Conservation (phyloP, 2,113 vertebrate genomes). For the Notiomystis cincta region DNA sequence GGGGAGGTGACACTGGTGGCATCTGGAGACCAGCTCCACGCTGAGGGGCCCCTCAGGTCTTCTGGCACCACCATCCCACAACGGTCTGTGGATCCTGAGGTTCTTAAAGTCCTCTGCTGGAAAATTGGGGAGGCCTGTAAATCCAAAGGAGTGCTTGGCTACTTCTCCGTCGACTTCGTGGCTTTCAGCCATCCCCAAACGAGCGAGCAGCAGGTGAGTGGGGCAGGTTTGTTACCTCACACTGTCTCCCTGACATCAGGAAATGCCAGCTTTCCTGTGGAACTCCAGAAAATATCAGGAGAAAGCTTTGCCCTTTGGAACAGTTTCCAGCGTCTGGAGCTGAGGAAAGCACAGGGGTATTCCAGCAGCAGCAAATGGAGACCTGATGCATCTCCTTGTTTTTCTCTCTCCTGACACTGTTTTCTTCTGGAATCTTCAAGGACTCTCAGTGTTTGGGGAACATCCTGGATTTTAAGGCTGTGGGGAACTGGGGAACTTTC, state of each 20-base stretch:
- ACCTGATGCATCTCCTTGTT: neutral
- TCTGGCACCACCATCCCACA: slow-evolving; percentile 81
- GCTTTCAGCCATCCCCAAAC: slow-evolving; percentile 78
- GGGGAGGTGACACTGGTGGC: slow-evolving; percentile 78
- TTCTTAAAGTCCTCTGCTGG: slow-evolving; percentile 71
- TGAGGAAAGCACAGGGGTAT: accelerated
- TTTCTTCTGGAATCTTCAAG: neutral
- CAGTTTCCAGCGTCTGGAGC: neutral
- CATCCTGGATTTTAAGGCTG: neutral
- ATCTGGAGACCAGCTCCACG: slow-evolving; percentile 83
- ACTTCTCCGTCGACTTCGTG: slow-evolving; percentile 83
- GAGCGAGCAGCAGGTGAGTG: slow-evolving; percentile 82
- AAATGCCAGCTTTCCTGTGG: neutral
- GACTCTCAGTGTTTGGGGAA: neutral
- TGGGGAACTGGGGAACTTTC: accelerated
- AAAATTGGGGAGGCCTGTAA: slow-evolving; percentile 79
- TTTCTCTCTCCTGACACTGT: neutral
- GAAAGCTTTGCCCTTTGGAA: neutral
- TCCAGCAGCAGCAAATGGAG: neutral
- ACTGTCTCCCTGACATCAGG: neutral
- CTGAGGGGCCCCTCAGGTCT: slow-evolving; percentile 71
- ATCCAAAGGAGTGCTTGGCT: slow-evolving; percentile 74
- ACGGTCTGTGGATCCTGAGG: slow-evolving; percentile 74
- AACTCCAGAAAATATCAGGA: neutral
- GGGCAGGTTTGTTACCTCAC: neutral